Evolutionary conservation across 2,113 vertebrate species (phyloP).

Genomic region (Melanotaenia duboulayi): DNA sequence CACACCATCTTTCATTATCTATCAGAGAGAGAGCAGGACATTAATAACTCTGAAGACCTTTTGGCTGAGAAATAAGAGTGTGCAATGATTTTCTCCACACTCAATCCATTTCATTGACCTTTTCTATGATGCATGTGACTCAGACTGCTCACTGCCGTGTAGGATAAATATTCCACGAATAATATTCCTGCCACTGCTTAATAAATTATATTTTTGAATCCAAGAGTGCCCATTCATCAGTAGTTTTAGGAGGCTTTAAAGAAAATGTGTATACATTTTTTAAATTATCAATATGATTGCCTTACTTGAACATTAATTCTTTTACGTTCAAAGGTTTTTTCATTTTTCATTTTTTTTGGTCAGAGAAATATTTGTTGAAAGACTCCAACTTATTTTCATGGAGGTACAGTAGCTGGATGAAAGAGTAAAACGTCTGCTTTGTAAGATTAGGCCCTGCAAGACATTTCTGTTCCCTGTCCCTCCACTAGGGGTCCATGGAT

Average conservation of each 20-base stretch:
- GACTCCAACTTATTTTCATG: background rate
- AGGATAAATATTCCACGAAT: constrained; percentile 72
- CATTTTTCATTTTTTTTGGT: constrained; percentile 25
- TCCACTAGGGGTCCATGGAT: constrained; percentile 68
- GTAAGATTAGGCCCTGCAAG: constrained; percentile 11
- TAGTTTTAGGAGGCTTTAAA: constrained; percentile 6
- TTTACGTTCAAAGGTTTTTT: background rate
- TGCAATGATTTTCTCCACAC: constrained; percentile 72
- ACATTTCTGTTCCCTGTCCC: constrained; percentile 23
- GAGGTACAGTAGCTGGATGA: background rate
- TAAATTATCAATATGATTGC: background rate
- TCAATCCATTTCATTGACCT: constrained; percentile 78
- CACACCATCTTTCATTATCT: constrained; percentile 70
- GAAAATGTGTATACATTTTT: constrained; percentile 13
- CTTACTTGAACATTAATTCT: background rate
- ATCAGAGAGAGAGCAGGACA: constrained; percentile 64
- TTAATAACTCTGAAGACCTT: constrained; percentile 78
- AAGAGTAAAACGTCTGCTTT: background rate
- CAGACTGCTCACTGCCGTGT: constrained; percentile 48
- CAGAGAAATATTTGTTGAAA: background rate
- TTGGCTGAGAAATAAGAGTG: constrained; percentile 74
- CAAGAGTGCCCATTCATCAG: constrained; percentile 32
- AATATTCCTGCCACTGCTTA: constrained; percentile 60
- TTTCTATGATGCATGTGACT: constrained; percentile 77
- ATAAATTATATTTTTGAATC: constrained; percentile 59